Evolutionary conservation across 1,140 invertebrate species (phyloP).

Genomic region (Hydropsyche tenuis): DNA sequence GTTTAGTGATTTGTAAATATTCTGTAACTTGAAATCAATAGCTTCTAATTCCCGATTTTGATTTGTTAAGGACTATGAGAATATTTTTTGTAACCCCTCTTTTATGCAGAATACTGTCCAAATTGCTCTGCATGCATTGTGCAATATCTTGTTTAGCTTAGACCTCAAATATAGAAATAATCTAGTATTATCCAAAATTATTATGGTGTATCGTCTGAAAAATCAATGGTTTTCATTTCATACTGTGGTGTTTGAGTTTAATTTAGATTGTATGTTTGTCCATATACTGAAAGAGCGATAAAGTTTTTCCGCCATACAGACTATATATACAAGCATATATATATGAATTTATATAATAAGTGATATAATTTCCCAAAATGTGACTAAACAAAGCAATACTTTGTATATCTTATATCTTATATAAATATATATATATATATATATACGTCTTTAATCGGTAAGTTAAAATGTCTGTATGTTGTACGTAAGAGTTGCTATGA

Average conservation of each 20-base stretch:
- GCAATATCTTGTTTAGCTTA: constrained; percentile 47
- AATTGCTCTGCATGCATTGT: constrained; percentile 44
- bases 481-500: constrained; percentile 40
- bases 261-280: constrained; percentile 47
- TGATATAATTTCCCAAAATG: constrained; percentile 71
- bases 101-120: constrained; percentile 34
- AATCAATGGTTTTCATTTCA: constrained; percentile 42
- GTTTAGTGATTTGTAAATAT: constrained; percentile 49
- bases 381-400: constrained; percentile 73
- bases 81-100: constrained; percentile 10
- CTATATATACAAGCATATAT: background rate
- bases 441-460: constrained; percentile 60
- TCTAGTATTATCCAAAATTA: constrained; percentile 43
- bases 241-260: constrained; percentile 48
- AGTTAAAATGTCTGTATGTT: constrained; percentile 45
- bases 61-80: too few species aligned
- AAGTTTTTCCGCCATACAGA: constrained; percentile 40
- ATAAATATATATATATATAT: constrained; percentile 13
- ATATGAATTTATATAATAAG: constrained; percentile 53
- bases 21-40: constrained; percentile 32
- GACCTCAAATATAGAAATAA: constrained; percentile 45
- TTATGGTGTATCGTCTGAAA: constrained; percentile 47
- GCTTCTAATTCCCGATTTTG: background rate
- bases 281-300: constrained; percentile 39
- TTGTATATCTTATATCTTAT: constrained; percentile 67